Evolutionary conservation across 2,888 invertebrate genomes (phyloP), one percentile per base, ranked within the genome.

Genomic region (Glyphotaelius pellucidus): DNA sequence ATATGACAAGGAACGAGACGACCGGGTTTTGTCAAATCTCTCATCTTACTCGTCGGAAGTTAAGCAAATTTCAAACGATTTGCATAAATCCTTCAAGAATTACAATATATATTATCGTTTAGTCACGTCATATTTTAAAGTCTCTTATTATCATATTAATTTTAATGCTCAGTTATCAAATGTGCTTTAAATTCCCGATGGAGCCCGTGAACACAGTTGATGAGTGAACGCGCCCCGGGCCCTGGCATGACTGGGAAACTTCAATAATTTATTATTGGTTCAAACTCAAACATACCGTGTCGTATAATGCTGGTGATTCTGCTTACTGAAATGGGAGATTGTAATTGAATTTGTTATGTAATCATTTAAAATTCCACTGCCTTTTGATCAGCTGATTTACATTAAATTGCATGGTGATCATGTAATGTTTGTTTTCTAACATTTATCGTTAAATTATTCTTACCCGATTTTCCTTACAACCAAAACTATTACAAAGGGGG

Each of bases 131-230:
- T 89, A 67, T 89, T 89, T 91, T 31, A 89, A 35, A 89, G 81
- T 81, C 47, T 91, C 52, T 42, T 88, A 91, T 91, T 81, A 91
- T 91, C 86, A 52, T 88, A 89, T 91, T 91, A 80, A 80, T 86
- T 80, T 88, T 83, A 88, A 91, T 91, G 52, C 42, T 35, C 80
- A 47, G 47, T 90, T 81, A 91, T 52, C 91, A 81, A 79, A 90
- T 35, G 90, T 83, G 84, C 30, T 79, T 90, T 30, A 86, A 86
- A 38, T 80, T 90, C 42, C 19, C 86, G 79, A 19, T 89, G 38
- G 31, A 38, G 42, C 67, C 67, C 90, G 67, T 81, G 86, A 87
- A 30, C 86, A 85, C 87, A 32, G 83, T 35, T 31, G 87, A 87
- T 19, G 87, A 87, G 79, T 67, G 25, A 67, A 67, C 2, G 25